Evolutionary conservation across 2,888 invertebrate species (phyloP).

Genomic region (Melanotus villosus): DNA sequence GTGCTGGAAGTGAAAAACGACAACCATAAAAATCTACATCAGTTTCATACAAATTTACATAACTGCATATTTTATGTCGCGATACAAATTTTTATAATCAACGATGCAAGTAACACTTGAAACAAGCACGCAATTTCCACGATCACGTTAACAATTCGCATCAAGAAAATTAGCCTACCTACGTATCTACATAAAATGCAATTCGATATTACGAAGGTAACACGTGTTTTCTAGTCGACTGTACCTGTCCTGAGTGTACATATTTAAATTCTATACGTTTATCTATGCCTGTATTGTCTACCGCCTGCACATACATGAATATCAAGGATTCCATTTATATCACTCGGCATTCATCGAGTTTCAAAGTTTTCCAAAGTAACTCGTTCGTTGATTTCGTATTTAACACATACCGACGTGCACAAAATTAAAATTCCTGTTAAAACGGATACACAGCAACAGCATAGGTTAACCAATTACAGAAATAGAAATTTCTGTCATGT

Average conservation of each 20-base stretch:
- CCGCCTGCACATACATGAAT: constrained; percentile 13
- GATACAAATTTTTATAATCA: too few relatives aligned
- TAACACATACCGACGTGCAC: neutral
- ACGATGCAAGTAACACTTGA: neutral
- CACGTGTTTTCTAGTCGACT: neutral
- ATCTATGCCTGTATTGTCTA: constrained; percentile 23
- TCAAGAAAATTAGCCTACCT: neutral
- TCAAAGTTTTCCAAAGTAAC: neutral
- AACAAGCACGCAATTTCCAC: constrained; percentile 3
- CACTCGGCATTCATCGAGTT: neutral
- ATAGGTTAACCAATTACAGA: too few relatives aligned
- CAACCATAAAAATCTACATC: too few relatives aligned
- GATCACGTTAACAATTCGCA: constrained; percentile 2
- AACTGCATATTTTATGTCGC: too few relatives aligned
- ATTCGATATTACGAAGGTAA: neutral
- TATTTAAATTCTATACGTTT: constrained; percentile 27
- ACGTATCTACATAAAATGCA: constrained; percentile 4
- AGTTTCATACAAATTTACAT: too few relatives aligned
- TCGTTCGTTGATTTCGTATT: too few relatives aligned
- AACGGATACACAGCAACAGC: too few relatives aligned
- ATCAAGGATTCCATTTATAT: constrained; percentile 21
- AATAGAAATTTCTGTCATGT: too few relatives aligned
- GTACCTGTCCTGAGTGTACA: constrained; percentile 15
- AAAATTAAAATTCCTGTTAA: too few relatives aligned
- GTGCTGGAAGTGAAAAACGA: too few relatives aligned